phyloP scores from a whole-genome alignment of 92 coral and sea anemone species.

The Phenganax marumi region DNA sequence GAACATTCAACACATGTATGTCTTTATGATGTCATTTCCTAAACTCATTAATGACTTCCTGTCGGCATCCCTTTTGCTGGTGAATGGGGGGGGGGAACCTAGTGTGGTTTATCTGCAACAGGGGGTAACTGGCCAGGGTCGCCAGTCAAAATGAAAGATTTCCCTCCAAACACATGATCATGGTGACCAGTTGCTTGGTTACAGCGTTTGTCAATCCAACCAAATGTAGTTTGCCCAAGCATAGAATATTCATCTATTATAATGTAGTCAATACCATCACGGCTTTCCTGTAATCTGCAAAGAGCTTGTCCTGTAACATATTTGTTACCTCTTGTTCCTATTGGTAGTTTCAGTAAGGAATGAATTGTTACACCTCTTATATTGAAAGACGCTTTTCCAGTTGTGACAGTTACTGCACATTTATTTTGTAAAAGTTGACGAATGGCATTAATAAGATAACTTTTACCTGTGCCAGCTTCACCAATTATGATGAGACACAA shows the following conservation, averaged over 20 bases:
- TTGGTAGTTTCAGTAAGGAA: slow-evolving; percentile 51
- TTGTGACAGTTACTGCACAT: slow-evolving; percentile 51
- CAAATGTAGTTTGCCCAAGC: slow-evolving; percentile 24
- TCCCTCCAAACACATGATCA: slow-evolving; percentile 5
- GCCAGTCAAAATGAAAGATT: slow-evolving; percentile 18
- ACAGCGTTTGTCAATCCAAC: slow-evolving; percentile 21
- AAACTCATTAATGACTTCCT: too few species aligned
- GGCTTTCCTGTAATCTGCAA: slow-evolving; percentile 35
- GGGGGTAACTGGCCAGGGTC: too few species aligned
- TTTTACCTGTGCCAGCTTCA: slow-evolving; percentile 57
- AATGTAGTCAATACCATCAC: slow-evolving; percentile 34
- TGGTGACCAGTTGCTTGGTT: slow-evolving; percentile 24
- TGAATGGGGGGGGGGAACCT: slow-evolving; percentile 17
- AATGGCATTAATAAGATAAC: slow-evolving; percentile 53
- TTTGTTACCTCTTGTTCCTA: slow-evolving; percentile 48
- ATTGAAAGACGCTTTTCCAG: slow-evolving; percentile 53
- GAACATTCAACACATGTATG: too few species aligned
- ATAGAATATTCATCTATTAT: slow-evolving; percentile 45
- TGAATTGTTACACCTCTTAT: slow-evolving; percentile 53
- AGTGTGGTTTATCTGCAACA: slow-evolving; percentile 2
- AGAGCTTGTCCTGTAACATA: slow-evolving; percentile 50
- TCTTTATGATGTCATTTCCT: too few species aligned
- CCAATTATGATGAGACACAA: slow-evolving; percentile 44
- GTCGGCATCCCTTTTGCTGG: too few species aligned
- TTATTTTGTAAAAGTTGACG: slow-evolving; percentile 39